Evolutionary conservation across 1,140 invertebrate species (phyloP).

Genomic region (Solenopsis fugax): DNA sequence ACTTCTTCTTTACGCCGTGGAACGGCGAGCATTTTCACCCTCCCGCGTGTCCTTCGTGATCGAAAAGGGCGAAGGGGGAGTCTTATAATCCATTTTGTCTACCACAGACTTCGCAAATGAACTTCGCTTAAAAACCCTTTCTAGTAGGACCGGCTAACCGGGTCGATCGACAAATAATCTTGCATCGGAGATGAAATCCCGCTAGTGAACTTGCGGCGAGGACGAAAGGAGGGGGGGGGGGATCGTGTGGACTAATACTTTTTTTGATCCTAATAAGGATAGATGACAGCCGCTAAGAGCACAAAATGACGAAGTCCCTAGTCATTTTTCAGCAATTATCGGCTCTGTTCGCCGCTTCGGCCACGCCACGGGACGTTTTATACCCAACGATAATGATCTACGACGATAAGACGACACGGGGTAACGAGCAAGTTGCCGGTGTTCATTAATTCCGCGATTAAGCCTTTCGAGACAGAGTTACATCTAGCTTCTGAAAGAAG

Average conservation of each 20-base stretch:
- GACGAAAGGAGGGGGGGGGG: background rate
- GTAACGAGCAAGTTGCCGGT: slow-evolving; percentile 52
- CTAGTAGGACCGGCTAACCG: slow-evolving; percentile 12
- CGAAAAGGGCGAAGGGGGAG: background rate
- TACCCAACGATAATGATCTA: slow-evolving; percentile 41
- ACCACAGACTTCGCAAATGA: slow-evolving; percentile 62
- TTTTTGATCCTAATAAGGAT: slow-evolving; percentile 56
- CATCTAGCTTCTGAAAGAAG: background rate
- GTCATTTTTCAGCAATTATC: slow-evolving; percentile 62
- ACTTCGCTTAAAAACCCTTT: slow-evolving; percentile 52
- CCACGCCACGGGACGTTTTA: slow-evolving; percentile 10
- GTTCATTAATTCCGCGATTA: slow-evolving; percentile 55
- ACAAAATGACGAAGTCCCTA: background rate
- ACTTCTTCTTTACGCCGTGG: slow-evolving; percentile 24
- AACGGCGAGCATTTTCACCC: slow-evolving; percentile 33
- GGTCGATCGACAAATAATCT: slow-evolving; percentile 43
- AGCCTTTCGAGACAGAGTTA: slow-evolving; percentile 11
- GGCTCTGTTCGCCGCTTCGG: slow-evolving; percentile 28
- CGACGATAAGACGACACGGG: slow-evolving; percentile 35
- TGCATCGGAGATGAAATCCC: slow-evolving; percentile 24
- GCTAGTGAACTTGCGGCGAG: background rate
- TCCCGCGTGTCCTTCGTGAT: slow-evolving; percentile 9
- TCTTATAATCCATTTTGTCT: slow-evolving; percentile 76
- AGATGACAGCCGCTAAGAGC: slow-evolving; percentile 47
- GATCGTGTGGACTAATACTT: slow-evolving; percentile 31